Evolutionary conservation across 2,113 vertebrate genomes (phyloP), one percentile per base, ranked within the genome.

Genomic region (Pelobates fuscus): DNA sequence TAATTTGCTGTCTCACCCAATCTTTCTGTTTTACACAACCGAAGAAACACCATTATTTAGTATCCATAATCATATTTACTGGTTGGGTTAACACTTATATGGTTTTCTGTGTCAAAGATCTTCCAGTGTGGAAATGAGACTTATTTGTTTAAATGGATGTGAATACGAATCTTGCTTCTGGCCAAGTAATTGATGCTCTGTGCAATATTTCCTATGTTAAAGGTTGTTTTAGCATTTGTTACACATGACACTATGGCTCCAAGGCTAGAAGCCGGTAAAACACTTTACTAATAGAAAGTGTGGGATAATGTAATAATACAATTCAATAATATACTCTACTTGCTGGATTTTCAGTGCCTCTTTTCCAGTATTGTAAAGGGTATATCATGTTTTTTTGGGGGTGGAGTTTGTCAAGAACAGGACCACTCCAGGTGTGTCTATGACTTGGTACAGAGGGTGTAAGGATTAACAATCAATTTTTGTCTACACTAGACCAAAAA

Each of bases 161-260:
- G 44, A 49, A 49, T 49, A 18, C 15, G 15, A 49, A 49, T 5
- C 43, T 82, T 78, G 71, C 76, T 67, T 49, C 44, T 17, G 44
- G 44, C 44, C 44, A 11, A 49, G 44, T 49, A 49, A 49, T 17
- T 14, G 15, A 14, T 49, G 44, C 15, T 14, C 44, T 49, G 15
- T 17, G 44, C 44, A 11, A 49, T 49, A 49, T 49, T 49, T 49
- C 44, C 17, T 17, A 49, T 2, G 15, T 17, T 49, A 18, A 49
- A 49, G 44, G 44, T 17, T 49, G 44, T 18, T 4, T 49, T 49
- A 17, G 17, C 44, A 49, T 18, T 4, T 49, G 44, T 49, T 49
- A 11, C 44, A 17, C 44, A 49, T 49, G 44, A 49, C 15, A 18
- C 44, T 49, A 17, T 49, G 44, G 5, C 44, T 49, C 17, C 15